Evolutionary conservation across 2,888 invertebrate genomes (phyloP).

Genomic region (Sussaba pulchella): DNA sequence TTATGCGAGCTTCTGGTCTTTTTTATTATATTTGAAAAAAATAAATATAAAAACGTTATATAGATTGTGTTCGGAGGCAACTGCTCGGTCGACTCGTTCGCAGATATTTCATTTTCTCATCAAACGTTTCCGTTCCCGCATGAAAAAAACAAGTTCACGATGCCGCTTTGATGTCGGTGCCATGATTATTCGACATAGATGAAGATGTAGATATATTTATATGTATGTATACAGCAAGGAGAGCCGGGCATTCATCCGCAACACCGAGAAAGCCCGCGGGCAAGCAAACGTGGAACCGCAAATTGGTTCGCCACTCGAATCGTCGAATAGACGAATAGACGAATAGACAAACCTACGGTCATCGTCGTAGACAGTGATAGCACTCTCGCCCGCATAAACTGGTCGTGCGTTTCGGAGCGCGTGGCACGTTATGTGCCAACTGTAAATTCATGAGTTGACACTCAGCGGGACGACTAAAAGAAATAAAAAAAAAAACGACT

Average conservation of each 20-base stretch:
- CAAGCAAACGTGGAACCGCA: constrained; percentile 47
- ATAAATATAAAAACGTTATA: background rate
- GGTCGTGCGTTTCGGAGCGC: constrained; percentile 28
- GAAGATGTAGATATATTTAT: background rate
- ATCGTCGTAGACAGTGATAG: constrained; percentile 42
- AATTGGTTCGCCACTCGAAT: constrained; percentile 57
- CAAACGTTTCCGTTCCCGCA: constrained; percentile 12
- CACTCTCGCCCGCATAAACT: constrained; percentile 16
- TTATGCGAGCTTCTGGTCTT: too few species aligned
- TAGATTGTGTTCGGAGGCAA: background rate
- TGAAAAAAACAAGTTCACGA: constrained; percentile 47
- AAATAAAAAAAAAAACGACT: too few species aligned
- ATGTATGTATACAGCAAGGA: background rate
- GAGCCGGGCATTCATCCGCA: constrained; percentile 50
- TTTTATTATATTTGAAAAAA: too few species aligned
- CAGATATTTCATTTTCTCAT: constrained; percentile 26
- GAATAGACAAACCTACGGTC: constrained; percentile 52
- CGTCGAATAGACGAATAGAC: too few species aligned
- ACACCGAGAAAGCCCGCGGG: constrained; percentile 16
- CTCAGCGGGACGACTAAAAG: constrained; percentile 54
- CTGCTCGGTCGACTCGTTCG: constrained; percentile 1
- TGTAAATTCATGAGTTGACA: constrained; percentile 59
- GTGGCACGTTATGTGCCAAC: constrained; percentile 64
- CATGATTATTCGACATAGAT: background rate
- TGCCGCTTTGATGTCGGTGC: constrained; percentile 53